Percentiles rank a stretch among this genome's conserved stretches.
Evolutionary conservation across 2,888 invertebrate species (phyloP).

Genomic region (Isotomurus palustris): DNA sequence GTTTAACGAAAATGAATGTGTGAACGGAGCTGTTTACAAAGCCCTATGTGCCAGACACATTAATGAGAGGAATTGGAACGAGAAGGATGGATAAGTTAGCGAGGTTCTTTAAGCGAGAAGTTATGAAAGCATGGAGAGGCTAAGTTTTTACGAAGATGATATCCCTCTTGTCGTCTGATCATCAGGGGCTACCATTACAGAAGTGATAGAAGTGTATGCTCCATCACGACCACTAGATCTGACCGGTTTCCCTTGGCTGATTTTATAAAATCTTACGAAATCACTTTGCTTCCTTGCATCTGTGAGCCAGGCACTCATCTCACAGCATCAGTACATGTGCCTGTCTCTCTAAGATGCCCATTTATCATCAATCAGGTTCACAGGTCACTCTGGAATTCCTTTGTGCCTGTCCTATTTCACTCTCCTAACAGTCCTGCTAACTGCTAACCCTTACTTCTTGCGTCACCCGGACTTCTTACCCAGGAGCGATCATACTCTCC

Average conservation of each 20-base stretch:
- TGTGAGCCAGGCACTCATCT: conserved; percentile 4
- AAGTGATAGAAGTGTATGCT: neutral
- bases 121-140: conserved; percentile 10
- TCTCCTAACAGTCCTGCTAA: neutral
- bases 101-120: conserved; percentile 3
- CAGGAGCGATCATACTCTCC: no score
- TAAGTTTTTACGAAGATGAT: conserved; percentile 17
- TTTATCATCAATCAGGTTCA: conserved; percentile 11
- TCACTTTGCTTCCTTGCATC: conserved; percentile 32
- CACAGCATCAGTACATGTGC: neutral
- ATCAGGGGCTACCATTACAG: no score
- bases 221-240: conserved; percentile 23
- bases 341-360: no score
- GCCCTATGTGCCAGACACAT: conserved; percentile 2
- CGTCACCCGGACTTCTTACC: no score
- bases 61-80: neutral
- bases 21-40: conserved; percentile 4
- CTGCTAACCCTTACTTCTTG: no score
- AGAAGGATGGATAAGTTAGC: neutral
- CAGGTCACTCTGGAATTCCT: conserved; percentile 5
- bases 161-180: conserved; percentile 20
- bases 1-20: no score
- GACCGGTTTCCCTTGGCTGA: conserved; percentile 33
- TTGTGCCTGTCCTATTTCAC: neutral
- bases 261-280: conserved; percentile 36